Conservation (phyloP, 2,113 vertebrate species). For the Fregetta grallaria region DNA sequence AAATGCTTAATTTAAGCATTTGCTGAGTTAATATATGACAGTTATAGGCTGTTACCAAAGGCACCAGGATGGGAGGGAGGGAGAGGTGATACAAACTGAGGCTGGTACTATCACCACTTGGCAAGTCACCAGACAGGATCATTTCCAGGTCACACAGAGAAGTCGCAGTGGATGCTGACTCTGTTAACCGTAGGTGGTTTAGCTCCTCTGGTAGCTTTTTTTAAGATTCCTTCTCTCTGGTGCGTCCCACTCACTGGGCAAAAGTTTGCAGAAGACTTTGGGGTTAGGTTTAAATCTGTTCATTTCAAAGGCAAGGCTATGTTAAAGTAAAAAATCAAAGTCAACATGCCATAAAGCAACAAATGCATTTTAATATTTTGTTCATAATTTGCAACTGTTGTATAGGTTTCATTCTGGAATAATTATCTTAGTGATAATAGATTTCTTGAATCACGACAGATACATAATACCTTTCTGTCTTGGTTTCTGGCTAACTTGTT, state of each 20-base stretch:
- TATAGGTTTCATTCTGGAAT: neutral
- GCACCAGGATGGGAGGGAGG: accelerated
- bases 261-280: neutral
- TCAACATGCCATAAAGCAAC: neutral
- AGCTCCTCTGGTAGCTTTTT: neutral
- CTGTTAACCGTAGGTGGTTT: neutral
- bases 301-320: neutral
- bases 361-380: neutral
- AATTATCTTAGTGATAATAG: neutral
- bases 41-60: neutral
- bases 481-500: neutral
- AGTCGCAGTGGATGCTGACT: neutral
- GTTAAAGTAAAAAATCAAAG: neutral
- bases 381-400: neutral
- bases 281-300: neutral
- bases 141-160: neutral
- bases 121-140: neutral
- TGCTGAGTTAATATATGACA: neutral
- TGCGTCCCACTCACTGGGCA: neutral
- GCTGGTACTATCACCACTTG: accelerated
- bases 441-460: neutral
- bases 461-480: neutral
- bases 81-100: neutral
- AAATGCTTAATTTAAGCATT: neutral
- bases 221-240: neutral